phyloP scores from a whole-genome alignment of 2,888 invertebrate species.

The Synanthedon andrenaeformis region DNA sequence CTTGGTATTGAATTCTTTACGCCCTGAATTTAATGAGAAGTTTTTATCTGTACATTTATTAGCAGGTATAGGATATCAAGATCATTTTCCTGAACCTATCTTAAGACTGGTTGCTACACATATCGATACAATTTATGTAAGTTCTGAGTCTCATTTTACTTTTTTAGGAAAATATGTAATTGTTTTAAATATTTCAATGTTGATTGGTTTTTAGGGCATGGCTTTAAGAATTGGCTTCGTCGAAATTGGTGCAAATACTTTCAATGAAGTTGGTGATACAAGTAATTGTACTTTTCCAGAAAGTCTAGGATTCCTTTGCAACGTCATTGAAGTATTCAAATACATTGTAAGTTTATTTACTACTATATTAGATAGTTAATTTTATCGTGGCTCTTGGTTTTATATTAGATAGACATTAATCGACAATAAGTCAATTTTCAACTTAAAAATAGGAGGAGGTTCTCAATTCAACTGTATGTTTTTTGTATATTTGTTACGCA shows the following conservation, averaged over 20 bases:
- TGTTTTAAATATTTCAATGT: background rate
- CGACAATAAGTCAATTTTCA: too few species aligned
- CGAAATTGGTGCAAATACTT: constrained; percentile 11
- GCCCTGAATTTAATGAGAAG: constrained; percentile 39
- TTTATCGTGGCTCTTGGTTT: background rate
- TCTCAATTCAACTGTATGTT: too few species aligned
- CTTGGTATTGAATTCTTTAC: constrained; percentile 31
- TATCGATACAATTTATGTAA: background rate
- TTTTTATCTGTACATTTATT: constrained; percentile 39
- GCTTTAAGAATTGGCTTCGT: constrained; percentile 20
- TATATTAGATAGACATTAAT: background rate
- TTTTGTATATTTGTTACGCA: too few species aligned
- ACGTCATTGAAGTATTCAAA: background rate
- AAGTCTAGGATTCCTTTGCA: background rate
- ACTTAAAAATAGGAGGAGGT: too few species aligned
- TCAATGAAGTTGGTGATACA: background rate
- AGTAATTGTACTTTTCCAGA: background rate
- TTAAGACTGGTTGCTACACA: background rate
- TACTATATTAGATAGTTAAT: too few species aligned
- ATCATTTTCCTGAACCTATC: constrained; percentile 24
- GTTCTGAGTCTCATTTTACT: background rate
- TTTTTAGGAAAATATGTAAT: background rate
- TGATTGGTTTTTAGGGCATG: constrained; percentile 12
- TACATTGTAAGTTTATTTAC: background rate
- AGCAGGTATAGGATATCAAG: constrained; percentile 42